These are phyloP conservation scores for Trissolcus basalis DNA, from an alignment of 1,140 invertebrate species.

Conservation along the genomic window DNA sequence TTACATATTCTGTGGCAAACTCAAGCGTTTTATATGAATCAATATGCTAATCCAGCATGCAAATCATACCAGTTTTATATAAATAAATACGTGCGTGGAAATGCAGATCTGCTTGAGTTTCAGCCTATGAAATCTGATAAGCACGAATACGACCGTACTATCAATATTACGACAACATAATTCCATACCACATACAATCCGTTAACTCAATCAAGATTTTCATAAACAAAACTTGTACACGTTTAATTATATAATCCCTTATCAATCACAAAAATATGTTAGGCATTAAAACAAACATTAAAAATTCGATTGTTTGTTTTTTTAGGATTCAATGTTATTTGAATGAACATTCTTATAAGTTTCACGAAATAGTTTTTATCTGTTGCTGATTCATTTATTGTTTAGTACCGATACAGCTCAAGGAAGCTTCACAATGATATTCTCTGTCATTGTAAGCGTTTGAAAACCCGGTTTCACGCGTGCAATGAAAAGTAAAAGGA, in stretches of 20 bases:
- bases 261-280: too few relatives aligned
- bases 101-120: conserved; percentile 24
- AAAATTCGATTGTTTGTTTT: too few relatives aligned
- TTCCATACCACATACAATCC: conserved; percentile 11
- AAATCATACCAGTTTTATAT: conserved; percentile 11
- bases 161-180: conserved; percentile 41
- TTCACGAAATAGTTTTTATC: too few relatives aligned
- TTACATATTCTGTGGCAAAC: too few relatives aligned
- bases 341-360: too few relatives aligned
- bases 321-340: too few relatives aligned
- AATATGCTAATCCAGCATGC: not conserved
- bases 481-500: conserved; percentile 65
- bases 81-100: conserved; percentile 7
- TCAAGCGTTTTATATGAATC: too few relatives aligned
- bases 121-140: conserved; percentile 52
- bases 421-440: conserved; percentile 6
- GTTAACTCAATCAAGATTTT: not conserved
- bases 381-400: too few relatives aligned
- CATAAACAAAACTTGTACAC: too few relatives aligned
- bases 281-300: too few relatives aligned
- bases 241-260: too few relatives aligned
- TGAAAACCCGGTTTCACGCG: conserved; percentile 61
- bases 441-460: conserved; percentile 5
- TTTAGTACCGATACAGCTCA: not conserved
- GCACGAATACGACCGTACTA: conserved; percentile 12